A percentile compares a stretch with the other conserved stretches of the same genome.
Conservation (phyloP, 2,888 invertebrate genomes). For the Tipula lateralis region DNA sequence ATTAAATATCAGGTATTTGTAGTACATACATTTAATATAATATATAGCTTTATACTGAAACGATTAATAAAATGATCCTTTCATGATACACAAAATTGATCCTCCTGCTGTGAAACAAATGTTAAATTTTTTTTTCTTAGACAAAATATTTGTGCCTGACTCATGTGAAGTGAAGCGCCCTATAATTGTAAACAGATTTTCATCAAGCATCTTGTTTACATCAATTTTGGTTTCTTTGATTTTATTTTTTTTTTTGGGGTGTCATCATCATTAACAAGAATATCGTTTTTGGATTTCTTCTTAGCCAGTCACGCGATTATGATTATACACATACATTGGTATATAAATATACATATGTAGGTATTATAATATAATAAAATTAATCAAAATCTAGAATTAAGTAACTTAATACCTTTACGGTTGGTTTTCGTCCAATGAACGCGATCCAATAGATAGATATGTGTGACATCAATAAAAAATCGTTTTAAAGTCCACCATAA, state of each 20-base stretch:
- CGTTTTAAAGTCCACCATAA: not conserved
- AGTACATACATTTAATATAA: not conserved
- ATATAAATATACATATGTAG: not conserved
- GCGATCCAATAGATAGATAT: not conserved
- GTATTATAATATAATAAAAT: too few relatives aligned
- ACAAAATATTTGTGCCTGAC: not conserved
- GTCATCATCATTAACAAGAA: slow-evolving; percentile 19
- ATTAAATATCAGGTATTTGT: not conserved
- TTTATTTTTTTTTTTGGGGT: not conserved
- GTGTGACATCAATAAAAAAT: not conserved
- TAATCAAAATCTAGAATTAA: not conserved
- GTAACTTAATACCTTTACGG: not conserved
- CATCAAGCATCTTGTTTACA: slow-evolving; percentile 19
- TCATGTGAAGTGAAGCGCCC: not conserved
- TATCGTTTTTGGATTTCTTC: not conserved
- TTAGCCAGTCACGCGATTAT: not conserved
- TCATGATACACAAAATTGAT: not conserved
- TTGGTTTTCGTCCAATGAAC: not conserved
- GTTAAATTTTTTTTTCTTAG: not conserved
- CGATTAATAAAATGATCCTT: not conserved
- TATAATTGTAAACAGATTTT: not conserved
- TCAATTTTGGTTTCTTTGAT: not conserved
- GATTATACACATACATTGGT: not conserved
- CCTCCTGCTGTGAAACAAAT: slow-evolving; percentile 11
- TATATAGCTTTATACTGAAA: not conserved